Conservation (phyloP, 2,888 invertebrate species). For the Drepanosiphum platanoidis region DNA sequence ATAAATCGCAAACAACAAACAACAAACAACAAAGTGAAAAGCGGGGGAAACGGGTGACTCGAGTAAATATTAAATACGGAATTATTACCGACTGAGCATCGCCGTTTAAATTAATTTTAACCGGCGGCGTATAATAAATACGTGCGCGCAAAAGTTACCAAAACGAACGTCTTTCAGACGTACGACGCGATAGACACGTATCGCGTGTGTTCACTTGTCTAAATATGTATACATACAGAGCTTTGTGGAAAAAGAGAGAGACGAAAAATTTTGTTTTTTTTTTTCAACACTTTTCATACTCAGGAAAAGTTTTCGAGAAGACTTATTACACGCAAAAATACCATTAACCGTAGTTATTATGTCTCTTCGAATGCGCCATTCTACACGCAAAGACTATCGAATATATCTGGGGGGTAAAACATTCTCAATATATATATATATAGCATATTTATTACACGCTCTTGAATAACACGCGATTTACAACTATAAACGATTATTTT, state of each 20-base stretch:
- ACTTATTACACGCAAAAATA: neutral
- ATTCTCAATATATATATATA: neutral
- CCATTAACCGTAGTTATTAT: neutral
- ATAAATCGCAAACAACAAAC: too few relatives aligned
- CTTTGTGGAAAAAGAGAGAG: neutral
- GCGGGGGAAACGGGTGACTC: too few relatives aligned
- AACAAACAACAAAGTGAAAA: too few relatives aligned
- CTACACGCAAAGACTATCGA: neutral
- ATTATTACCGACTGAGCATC: too few relatives aligned
- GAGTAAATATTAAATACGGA: too few relatives aligned
- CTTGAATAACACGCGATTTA: neutral
- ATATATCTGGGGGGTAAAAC: neutral
- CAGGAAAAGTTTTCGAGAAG: neutral
- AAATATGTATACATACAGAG: neutral
- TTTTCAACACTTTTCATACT: neutral
- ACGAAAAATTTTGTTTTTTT: conserved; percentile 10
- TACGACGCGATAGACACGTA: neutral
- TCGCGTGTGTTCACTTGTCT: neutral
- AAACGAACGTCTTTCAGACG: neutral
- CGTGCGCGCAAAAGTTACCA: neutral
- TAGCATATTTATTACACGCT: too few relatives aligned
- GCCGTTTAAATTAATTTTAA: too few relatives aligned
- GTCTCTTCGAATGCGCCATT: neutral
- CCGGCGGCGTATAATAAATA: too few relatives aligned
- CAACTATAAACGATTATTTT: neutral